phyloP scores from a whole-genome alignment of 1,140 invertebrate species.

The Steinernema khuongi region DNA sequence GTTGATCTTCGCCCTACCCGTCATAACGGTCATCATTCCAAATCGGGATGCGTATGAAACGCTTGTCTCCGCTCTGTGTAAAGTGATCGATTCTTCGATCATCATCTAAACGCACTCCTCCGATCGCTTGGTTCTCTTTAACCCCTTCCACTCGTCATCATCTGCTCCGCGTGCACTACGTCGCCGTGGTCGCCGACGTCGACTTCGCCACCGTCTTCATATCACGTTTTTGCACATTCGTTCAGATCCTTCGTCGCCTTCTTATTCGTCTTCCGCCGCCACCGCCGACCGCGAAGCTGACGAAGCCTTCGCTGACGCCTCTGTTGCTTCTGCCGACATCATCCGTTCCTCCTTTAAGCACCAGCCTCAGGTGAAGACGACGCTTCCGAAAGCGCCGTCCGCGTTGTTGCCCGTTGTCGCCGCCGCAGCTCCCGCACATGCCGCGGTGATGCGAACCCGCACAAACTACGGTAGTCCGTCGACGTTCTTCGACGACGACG shows the following conservation, averaged over 20 bases:
- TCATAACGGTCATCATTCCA: no score
- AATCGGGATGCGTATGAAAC: slow-evolving; percentile 2
- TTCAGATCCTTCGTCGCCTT: neutral
- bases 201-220: neutral
- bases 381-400: neutral
- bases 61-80: slow-evolving; percentile 2
- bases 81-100: neutral
- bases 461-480: neutral
- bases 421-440: neutral
- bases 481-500: neutral
- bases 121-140: neutral
- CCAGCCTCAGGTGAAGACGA: neutral
- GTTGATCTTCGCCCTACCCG: no score
- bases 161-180: neutral
- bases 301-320: no score
- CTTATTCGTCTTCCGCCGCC: neutral
- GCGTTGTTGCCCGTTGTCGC: neutral
- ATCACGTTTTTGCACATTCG: slow-evolving; percentile 9
- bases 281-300: neutral
- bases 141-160: neutral
- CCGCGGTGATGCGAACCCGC: slow-evolving; percentile 5
- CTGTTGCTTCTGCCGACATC: no score
- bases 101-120: neutral
- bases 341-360: no score
- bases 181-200: neutral